phyloP scores from a whole-genome alignment of 2,113 vertebrate genomes.

The Epinephelus lanceolatus region DNA sequence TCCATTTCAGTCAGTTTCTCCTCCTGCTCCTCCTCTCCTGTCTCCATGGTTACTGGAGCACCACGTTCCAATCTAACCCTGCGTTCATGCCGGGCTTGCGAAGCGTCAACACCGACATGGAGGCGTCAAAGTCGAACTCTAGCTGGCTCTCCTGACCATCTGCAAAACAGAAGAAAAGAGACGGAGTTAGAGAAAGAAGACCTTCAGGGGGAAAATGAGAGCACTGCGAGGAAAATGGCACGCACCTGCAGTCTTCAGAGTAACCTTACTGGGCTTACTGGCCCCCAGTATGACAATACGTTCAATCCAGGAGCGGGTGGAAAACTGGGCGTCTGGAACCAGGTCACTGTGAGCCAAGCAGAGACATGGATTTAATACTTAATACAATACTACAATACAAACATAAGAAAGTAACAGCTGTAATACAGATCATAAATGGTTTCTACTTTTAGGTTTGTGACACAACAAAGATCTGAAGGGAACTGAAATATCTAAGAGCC shows the following conservation, averaged over 20 bases:
- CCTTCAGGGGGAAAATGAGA: too few relatives aligned
- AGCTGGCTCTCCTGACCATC: slow-evolving; percentile 83
- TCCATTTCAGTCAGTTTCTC: slow-evolving; percentile 12
- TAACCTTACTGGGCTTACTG: slow-evolving; percentile 83
- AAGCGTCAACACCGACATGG: slow-evolving; percentile 87
- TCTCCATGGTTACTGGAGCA: slow-evolving; percentile 82
- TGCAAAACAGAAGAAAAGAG: slow-evolving; percentile 51
- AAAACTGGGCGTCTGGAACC: slow-evolving; percentile 84
- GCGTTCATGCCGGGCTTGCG: slow-evolving; percentile 90
- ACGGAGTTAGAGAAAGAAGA: background rate
- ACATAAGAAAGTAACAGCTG: background rate
- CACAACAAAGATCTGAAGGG: background rate
- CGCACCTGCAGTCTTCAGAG: slow-evolving; percentile 86
- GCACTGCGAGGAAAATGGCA: background rate
- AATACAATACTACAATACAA: background rate
- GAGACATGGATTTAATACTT: background rate
- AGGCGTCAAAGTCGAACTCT: slow-evolving; percentile 88
- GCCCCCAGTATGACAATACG: slow-evolving; percentile 89
- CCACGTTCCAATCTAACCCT: slow-evolving; percentile 88
- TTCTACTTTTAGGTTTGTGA: background rate
- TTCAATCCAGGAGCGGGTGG: slow-evolving; percentile 89
- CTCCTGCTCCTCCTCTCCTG: background rate
- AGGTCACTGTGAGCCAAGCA: slow-evolving; percentile 80
- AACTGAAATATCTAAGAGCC: background rate
- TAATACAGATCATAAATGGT: background rate